phyloP scores from a whole-genome alignment of 2,888 invertebrate species.

The Hyposoter dolosus region DNA sequence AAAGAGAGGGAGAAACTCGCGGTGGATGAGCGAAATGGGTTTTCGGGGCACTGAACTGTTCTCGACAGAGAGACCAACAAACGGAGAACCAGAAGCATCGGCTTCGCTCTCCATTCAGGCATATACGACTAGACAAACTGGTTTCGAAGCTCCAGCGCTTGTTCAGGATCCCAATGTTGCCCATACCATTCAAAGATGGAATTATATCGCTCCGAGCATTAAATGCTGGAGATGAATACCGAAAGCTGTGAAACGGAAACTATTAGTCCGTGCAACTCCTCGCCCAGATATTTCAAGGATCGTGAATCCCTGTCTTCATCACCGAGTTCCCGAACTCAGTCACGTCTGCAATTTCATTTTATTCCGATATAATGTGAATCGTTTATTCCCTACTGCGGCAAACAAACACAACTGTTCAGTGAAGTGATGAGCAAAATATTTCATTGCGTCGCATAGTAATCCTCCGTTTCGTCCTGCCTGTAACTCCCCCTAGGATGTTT shows the following conservation, averaged over 20 bases:
- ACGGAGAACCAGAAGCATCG: slow-evolving; percentile 37
- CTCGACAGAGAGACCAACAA: slow-evolving; percentile 31
- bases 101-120: slow-evolving; percentile 36
- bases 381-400: not conserved
- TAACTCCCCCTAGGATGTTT: not conserved
- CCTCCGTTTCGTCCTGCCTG: not conserved
- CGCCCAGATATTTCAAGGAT: slow-evolving; percentile 1
- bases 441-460: not conserved
- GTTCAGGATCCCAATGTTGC: slow-evolving; percentile 19
- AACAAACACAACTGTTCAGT: not conserved
- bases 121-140: slow-evolving; percentile 38
- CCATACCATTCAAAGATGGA: slow-evolving; percentile 8
- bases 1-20: slow-evolving; percentile 7
- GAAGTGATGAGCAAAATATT: not conserved
- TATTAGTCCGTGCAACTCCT: slow-evolving; percentile 6
- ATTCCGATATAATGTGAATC: not conserved
- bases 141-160: slow-evolving; percentile 43
- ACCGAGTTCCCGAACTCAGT: not conserved
- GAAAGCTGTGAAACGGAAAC: slow-evolving; percentile 5
- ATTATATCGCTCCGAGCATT: slow-evolving; percentile 48
- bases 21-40: slow-evolving; percentile 19
- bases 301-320: slow-evolving; percentile 12
- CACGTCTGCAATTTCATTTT: not conserved
- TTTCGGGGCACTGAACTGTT: slow-evolving; percentile 44
- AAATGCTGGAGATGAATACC: slow-evolving; percentile 49